A percentile compares a stretch with the other conserved stretches of the same genome.
Conservation (phyloP, 2,797 vertebrate genomes). For the Oreochromis grahami region DNA sequence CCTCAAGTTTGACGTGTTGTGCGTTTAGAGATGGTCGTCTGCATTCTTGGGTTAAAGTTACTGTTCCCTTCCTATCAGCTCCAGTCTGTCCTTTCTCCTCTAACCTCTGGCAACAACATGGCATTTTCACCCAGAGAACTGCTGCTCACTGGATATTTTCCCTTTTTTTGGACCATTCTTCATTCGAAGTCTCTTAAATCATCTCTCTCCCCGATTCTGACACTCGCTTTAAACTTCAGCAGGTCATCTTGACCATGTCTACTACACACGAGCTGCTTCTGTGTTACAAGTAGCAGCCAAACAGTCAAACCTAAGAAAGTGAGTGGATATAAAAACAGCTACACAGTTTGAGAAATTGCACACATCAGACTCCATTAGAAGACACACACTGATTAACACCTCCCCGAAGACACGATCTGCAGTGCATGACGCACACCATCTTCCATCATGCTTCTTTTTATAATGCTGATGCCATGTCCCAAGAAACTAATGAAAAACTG, state of each 20-base stretch:
- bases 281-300: neutral
- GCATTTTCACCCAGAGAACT: neutral
- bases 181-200: too few relatives aligned
- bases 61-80: neutral
- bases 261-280: neutral
- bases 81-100: neutral
- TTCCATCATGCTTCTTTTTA: neutral
- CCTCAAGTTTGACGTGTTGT: neutral
- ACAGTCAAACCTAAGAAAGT: neutral
- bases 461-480: neutral
- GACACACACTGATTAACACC: constrained; percentile 11
- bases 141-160: neutral
- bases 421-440: neutral
- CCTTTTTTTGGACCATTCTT: too few relatives aligned
- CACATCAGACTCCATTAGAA: neutral
- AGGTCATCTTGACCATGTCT: too few relatives aligned
- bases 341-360: neutral
- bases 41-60: neutral
- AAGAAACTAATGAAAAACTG: neutral
- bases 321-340: neutral
- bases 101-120: neutral
- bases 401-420: neutral
- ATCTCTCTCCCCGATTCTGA: too few relatives aligned
- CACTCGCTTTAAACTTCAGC: too few relatives aligned
- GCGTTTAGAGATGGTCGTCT: neutral